Evolutionary conservation across 2,888 invertebrate genomes (phyloP).

Genomic region (Taphrorychus bicolor): DNA sequence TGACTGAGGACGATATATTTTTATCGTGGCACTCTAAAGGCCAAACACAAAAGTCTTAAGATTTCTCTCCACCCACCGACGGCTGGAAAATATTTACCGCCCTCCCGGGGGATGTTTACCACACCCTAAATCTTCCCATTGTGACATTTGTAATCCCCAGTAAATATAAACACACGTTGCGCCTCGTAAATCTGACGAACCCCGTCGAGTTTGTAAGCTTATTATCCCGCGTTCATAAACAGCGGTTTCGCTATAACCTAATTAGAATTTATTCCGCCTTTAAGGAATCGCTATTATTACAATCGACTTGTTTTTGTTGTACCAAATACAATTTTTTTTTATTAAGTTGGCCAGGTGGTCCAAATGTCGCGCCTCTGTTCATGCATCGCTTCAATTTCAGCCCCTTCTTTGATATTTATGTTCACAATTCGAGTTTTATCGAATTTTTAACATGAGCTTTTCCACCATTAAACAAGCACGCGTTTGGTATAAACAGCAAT

Average conservation of each 20-base stretch:
- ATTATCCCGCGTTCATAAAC: slow-evolving; percentile 36
- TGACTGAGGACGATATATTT: too few relatives aligned
- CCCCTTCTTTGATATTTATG: too few relatives aligned
- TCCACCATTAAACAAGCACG: background rate
- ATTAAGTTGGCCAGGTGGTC: too few relatives aligned
- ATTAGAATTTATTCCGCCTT: slow-evolving; percentile 31
- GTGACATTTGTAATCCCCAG: slow-evolving; percentile 34
- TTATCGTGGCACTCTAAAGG: too few relatives aligned
- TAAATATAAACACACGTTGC: slow-evolving; percentile 34
- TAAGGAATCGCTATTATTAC: background rate
- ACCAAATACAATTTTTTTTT: background rate
- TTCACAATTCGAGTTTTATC: background rate
- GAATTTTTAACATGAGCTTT: background rate
- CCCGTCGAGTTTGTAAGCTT: slow-evolving; percentile 30
- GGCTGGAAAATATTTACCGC: slow-evolving; percentile 1
- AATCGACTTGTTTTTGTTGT: background rate
- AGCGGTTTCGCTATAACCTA: slow-evolving; percentile 30
- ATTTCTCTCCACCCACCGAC: too few relatives aligned
- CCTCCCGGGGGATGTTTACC: slow-evolving; percentile 3
- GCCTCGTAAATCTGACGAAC: slow-evolving; percentile 33
- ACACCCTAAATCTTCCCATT: slow-evolving; percentile 30
- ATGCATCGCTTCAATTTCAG: too few relatives aligned
- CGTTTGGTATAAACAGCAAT: background rate
- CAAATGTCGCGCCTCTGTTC: too few relatives aligned
- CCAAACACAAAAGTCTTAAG: too few relatives aligned